These are phyloP conservation scores for Corythoichthys haematopterus DNA, from an alignment of 2,113 vertebrate species.

Conservation along the genomic window DNA sequence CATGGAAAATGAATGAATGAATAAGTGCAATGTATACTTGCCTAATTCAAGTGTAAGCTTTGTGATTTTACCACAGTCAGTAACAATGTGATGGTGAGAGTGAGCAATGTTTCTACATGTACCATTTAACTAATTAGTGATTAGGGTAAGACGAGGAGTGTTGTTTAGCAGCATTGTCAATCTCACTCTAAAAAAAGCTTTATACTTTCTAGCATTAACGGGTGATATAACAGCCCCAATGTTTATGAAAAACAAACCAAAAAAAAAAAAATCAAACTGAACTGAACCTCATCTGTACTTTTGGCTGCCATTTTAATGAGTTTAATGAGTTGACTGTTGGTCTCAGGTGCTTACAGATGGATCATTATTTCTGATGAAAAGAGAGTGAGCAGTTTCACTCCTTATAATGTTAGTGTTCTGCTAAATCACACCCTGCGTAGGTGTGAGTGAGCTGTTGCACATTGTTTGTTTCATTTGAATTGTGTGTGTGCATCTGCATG, in stretches of 20 bases:
- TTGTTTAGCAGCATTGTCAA: too few species aligned
- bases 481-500: slow-evolving; percentile 23
- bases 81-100: too few species aligned
- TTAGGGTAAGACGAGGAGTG: too few species aligned
- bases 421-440: slow-evolving; percentile 31
- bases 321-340: slow-evolving; percentile 33
- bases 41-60: too few species aligned
- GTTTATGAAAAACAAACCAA: slow-evolving; percentile 19
- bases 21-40: too few species aligned
- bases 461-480: slow-evolving; percentile 22
- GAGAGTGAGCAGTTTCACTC: slow-evolving; percentile 15
- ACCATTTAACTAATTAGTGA: too few species aligned
- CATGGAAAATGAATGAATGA: too few species aligned
- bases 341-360: slow-evolving; percentile 51
- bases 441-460: slow-evolving; percentile 22
- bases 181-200: too few species aligned
- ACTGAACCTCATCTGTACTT: slow-evolving; percentile 26
- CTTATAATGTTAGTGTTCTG: slow-evolving; percentile 26
- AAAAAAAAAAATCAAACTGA: slow-evolving; percentile 16
- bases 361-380: slow-evolving; percentile 34
- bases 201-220: too few species aligned
- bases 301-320: slow-evolving; percentile 25
- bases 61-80: too few species aligned
- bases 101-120: too few species aligned
- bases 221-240: not conserved